Evolutionary conservation across 2,888 invertebrate species (phyloP), one percentile per base, ranked within the genome.

Genomic region (Tetragonula carbonaria): DNA sequence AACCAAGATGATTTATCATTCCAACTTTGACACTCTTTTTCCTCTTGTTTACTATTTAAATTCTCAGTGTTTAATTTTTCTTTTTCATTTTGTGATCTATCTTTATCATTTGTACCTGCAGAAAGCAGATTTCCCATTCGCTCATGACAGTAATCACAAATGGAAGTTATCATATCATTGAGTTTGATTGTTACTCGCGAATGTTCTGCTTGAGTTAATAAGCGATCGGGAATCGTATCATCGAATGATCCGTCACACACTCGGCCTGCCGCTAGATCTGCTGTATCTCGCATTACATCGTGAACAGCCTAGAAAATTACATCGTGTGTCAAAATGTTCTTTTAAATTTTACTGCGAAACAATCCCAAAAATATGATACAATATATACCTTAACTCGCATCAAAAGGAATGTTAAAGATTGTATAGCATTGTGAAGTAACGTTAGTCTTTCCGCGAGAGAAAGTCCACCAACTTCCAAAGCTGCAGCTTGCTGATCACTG

Each of bases 61-160:
- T 65, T 74, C 33, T 90, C 90, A 62, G 33, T 82, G 28, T 70
- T 78, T 13, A 68, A 11, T 51, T 88, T 90, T 38, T 89, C 86
- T 55, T 82, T 86, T 21, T 94, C 93, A 57, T 84, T 92, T 5
- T 79, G 71, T 23, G 53, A 72, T 86, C 93, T 93, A 14, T 94
- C 94, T 74, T 92, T 94, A 4, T 94, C 94, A 53, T 82, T 93
- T 23, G 85, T 78, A 68, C 88, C 80, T 8, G 97, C 97, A 70
- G 97, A 97, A 80, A 99, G 96, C 78, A 99, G 96, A 94, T 98
- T 98, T 80, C 98, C 98, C 95, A 98, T 97, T 87, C 98, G 96
- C 93, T 99, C 99, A 94, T 99, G 98, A 90, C 98, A 98, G 93
- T 97, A 98, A 95, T 98, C 98, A 94, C 98, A 98, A 66, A 98